Evolutionary conservation across 2,888 invertebrate species (phyloP).

Genomic region (Plagodis dolabraria): DNA sequence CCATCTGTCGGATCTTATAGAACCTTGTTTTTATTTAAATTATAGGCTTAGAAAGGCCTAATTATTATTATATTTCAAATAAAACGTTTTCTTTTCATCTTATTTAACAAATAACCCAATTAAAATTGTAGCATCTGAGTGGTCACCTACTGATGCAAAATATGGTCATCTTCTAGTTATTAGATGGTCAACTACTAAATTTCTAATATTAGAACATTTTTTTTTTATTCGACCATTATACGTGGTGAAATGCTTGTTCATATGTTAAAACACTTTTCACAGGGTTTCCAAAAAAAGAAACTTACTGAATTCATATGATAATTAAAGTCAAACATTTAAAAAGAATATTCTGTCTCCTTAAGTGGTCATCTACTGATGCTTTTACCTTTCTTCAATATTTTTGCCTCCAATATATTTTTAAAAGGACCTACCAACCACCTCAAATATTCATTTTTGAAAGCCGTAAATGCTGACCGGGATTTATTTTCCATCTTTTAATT

Average conservation of each 20-base stretch:
- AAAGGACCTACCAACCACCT: too few species aligned
- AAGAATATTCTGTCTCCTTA: conserved; percentile 28
- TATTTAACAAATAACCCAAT: conserved; percentile 33
- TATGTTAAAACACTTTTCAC: conserved; percentile 7
- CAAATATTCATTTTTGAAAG: too few species aligned
- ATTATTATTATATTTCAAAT: conserved; percentile 22
- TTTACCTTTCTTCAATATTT: too few species aligned
- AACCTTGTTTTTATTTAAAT: conserved; percentile 2
- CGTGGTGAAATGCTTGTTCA: background rate
- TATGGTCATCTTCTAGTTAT: conserved; percentile 33
- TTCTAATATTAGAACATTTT: conserved; percentile 26
- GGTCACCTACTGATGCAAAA: conserved; percentile 32
- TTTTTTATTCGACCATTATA: conserved; percentile 1
- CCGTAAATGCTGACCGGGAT: too few species aligned
- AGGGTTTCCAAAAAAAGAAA: conserved; percentile 7
- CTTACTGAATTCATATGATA: conserved; percentile 18
- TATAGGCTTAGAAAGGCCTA: conserved; percentile 8
- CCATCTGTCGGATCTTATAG: too few species aligned
- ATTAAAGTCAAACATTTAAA: conserved; percentile 29
- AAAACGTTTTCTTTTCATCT: conserved; percentile 12
- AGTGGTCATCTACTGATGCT: conserved; percentile 27
- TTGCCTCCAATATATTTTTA: too few species aligned
- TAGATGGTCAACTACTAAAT: conserved; percentile 34
- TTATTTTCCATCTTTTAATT: too few species aligned
- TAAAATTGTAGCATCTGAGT: conserved; percentile 28